Evolutionary conservation across 2,113 vertebrate species (phyloP).

Genomic region (Malaclemys terrapin): DNA sequence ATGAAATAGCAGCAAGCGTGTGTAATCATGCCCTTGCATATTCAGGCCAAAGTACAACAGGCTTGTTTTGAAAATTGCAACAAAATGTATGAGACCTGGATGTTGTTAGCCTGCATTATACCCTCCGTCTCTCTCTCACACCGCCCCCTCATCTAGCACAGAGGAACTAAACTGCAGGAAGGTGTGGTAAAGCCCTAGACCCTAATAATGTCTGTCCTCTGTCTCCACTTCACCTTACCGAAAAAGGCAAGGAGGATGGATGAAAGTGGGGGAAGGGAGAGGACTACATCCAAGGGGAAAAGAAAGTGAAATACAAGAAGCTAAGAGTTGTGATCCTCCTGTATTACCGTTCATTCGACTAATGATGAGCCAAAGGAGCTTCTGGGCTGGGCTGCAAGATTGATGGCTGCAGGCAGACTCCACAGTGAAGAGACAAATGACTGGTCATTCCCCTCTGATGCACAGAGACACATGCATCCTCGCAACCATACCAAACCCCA

Average conservation of each 20-base stretch:
- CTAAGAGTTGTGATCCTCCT: conserved; percentile 36
- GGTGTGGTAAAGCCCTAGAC: neutral
- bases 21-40: neutral
- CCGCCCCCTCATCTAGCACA: conserved; percentile 15
- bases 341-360: conserved; percentile 68
- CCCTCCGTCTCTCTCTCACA: neutral
- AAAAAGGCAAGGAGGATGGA: conserved; percentile 19
- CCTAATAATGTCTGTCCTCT: neutral
- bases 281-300: conserved; percentile 4
- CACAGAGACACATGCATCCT: conserved; percentile 83
- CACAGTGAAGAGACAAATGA: conserved; percentile 83
- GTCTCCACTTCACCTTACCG: neutral
- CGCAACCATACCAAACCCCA: conserved; percentile 75
- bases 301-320: conserved; percentile 25
- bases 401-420: conserved; percentile 83
- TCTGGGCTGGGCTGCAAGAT: conserved; percentile 76
- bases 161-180: neutral
- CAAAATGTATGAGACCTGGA: conserved; percentile 25
- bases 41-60: neutral
- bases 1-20: conserved; percentile 7
- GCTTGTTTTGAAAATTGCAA: conserved; percentile 20
- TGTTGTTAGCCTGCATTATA: neutral
- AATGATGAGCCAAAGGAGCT: conserved; percentile 70
- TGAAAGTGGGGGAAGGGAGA: neutral
- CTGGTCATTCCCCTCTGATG: conserved; percentile 82